Percentiles rank a stretch among this genome's conserved stretches.
Conservation (phyloP, 2,113 vertebrate genomes). For the Cyphomyrus plagiostoma region DNA sequence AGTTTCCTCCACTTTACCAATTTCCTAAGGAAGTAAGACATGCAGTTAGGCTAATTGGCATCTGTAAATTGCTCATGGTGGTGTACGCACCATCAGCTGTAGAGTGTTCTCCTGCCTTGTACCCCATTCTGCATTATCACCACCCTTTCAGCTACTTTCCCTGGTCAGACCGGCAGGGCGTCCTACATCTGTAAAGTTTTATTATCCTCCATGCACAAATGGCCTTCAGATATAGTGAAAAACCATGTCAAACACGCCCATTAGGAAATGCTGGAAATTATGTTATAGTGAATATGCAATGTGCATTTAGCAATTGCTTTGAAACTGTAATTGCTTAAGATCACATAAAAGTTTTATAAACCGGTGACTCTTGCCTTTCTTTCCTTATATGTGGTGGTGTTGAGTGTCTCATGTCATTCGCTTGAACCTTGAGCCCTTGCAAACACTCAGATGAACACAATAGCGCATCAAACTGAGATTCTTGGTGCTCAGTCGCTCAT, state of each 20-base stretch:
- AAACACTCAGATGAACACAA: neutral
- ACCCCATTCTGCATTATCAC: neutral
- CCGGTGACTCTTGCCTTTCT: neutral
- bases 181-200: neutral
- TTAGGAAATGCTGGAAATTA: neutral
- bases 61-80: neutral
- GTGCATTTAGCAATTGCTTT: neutral
- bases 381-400: neutral
- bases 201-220: neutral
- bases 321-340: neutral
- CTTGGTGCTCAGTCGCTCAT: neutral
- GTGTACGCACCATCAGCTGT: neutral
- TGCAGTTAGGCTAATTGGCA: neutral
- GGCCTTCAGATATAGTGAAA: neutral
- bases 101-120: neutral
- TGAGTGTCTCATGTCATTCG: neutral
- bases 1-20: neutral
- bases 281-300: neutral
- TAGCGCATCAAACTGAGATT: neutral
- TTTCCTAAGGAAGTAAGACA: neutral
- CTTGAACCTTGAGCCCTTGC: neutral
- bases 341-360: neutral
- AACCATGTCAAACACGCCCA: neutral
- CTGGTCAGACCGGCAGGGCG: neutral
- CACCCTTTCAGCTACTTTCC: neutral